Conservation (phyloP, 1,140 invertebrate genomes). For the Physella acuta region DNA sequence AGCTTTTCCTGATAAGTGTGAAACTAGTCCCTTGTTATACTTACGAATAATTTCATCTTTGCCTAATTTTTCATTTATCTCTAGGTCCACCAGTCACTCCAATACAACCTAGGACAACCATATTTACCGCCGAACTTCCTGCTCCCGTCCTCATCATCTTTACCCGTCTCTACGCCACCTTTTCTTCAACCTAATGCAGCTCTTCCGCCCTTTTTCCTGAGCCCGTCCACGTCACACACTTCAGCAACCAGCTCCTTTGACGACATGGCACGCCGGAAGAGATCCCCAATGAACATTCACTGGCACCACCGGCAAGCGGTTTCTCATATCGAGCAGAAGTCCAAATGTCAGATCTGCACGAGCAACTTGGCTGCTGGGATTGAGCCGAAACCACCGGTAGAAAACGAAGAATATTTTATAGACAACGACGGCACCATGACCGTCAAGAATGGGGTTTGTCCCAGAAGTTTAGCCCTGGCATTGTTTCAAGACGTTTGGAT, state of each 20-base stretch:
- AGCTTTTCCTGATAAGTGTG: too few species aligned
- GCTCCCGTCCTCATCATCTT: too few species aligned
- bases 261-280: slow-evolving; percentile 12
- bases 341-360: slow-evolving; percentile 6
- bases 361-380: not conserved
- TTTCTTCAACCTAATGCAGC: too few species aligned
- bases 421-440: slow-evolving; percentile 19
- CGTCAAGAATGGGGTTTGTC: slow-evolving; percentile 20
- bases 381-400: slow-evolving; percentile 1
- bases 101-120: too few species aligned
- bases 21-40: too few species aligned
- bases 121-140: too few species aligned
- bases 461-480: slow-evolving; percentile 8
- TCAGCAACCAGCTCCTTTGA: not conserved
- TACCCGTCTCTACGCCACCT: too few species aligned
- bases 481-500: slow-evolving; percentile 6
- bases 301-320: not conserved
- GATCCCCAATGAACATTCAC: slow-evolving; percentile 12
- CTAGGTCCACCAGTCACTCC: too few species aligned
- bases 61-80: too few species aligned
- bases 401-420: slow-evolving; percentile 22
- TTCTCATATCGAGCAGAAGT: not conserved
- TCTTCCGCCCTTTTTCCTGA: too few species aligned
- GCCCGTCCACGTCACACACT: too few species aligned
- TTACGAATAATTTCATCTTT: too few species aligned